These are phyloP conservation scores for Psophia crepitans DNA, from an alignment of 2,113 vertebrate species.

Conservation along the genomic window DNA sequence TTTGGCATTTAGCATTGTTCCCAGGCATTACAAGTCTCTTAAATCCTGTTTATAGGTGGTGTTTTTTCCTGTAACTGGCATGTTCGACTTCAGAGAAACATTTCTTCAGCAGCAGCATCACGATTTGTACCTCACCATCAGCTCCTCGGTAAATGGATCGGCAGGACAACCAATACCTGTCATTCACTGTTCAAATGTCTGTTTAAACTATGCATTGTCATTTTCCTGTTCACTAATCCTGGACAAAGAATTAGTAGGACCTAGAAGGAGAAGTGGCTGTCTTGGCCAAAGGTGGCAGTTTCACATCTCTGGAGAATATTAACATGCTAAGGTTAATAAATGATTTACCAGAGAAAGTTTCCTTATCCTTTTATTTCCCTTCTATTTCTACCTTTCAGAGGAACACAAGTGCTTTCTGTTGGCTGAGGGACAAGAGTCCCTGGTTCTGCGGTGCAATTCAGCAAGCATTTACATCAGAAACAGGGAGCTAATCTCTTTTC, in stretches of 20 bases:
- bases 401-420: not conserved
- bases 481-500: not conserved
- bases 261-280: not conserved
- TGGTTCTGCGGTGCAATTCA: not conserved
- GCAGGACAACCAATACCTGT: not conserved
- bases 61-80: not conserved
- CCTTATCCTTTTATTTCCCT: not conserved
- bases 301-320: not conserved
- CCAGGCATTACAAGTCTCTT: not conserved
- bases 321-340: not conserved
- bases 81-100: not conserved
- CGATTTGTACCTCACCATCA: not conserved
- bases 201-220: not conserved
- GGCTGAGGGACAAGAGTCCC: not conserved
- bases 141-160: fast-evolving
- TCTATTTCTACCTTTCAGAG: not conserved
- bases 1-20: not conserved
- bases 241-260: not conserved
- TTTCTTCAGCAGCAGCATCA: not conserved
- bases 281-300: not conserved
- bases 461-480: not conserved
- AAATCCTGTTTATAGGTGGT: not conserved
- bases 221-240: not conserved
- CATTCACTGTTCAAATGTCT: not conserved
- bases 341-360: not conserved